These are phyloP conservation scores for Halocynthia aurantium DNA, from an alignment of 23 tunicate species.

Conservation along the genomic window DNA sequence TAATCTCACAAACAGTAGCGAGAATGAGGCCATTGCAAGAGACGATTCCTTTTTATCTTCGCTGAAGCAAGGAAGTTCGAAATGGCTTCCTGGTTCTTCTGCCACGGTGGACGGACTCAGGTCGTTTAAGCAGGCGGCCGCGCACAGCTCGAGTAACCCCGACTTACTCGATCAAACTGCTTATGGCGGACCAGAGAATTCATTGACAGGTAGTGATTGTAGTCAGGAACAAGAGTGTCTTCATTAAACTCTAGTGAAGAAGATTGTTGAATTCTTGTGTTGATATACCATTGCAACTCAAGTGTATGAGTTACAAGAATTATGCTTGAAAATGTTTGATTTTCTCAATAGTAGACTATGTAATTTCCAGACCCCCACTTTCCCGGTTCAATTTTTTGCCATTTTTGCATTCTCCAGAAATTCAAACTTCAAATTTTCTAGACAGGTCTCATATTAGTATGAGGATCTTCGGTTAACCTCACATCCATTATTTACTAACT, in stretches of 20 bases:
- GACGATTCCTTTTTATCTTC: conserved; percentile 57
- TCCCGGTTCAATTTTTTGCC: neutral
- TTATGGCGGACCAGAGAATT: conserved; percentile 6
- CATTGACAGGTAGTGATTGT: conserved; percentile 38
- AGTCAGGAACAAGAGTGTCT: neutral
- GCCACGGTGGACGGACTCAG: conserved; percentile 40
- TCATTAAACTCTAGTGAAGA: neutral
- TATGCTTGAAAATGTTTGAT: neutral
- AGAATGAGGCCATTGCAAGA: conserved; percentile 21
- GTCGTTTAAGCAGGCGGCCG: conserved; percentile 32
- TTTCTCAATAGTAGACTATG: neutral
- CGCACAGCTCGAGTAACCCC: conserved; percentile 69
- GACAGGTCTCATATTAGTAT: too few species aligned
- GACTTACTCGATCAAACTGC: conserved; percentile 62
- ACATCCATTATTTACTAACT: neutral
- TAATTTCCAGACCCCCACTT: neutral
- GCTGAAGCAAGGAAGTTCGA: conserved; percentile 1
- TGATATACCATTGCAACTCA: neutral
- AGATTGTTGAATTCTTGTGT: neutral
- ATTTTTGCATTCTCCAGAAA: neutral
- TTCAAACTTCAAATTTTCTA: neutral
- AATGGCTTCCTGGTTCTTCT: conserved; percentile 16
- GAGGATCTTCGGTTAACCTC: too few species aligned
- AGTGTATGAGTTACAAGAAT: neutral
- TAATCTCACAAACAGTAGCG: conserved; percentile 41